Conservation (phyloP, 2,113 vertebrate species). For the Anoura caudifer region DNA sequence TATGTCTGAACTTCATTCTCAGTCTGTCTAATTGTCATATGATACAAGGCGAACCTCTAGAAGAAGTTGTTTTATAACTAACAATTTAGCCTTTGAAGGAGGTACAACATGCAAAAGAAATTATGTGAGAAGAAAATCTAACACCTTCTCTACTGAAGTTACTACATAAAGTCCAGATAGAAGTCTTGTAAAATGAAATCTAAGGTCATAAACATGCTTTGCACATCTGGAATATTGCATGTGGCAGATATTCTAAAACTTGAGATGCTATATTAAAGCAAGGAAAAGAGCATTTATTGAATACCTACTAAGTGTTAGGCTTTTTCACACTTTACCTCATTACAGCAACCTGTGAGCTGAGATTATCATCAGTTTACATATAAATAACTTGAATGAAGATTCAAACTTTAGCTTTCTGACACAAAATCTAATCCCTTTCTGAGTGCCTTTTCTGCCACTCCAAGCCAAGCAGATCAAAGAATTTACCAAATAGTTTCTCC, state of each 20-base stretch:
- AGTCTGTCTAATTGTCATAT: neutral
- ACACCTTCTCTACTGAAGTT: constrained; percentile 42
- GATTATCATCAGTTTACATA: neutral
- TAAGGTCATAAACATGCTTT: constrained; percentile 17
- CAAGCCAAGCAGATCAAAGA: neutral
- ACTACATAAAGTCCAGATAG: neutral
- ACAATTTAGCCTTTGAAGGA: constrained; percentile 49
- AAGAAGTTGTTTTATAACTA: constrained; percentile 40
- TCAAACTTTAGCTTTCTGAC: neutral
- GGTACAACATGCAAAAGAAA: constrained; percentile 57
- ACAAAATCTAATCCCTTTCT: neutral
- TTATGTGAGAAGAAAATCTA: constrained; percentile 22
- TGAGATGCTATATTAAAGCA: neutral
- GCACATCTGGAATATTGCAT: constrained; percentile 57
- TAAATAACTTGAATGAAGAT: neutral
- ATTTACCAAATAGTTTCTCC: neutral
- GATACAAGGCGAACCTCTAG: constrained; percentile 1
- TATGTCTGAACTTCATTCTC: constrained; percentile 7
- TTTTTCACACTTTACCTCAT: neutral
- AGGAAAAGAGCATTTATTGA: neutral
- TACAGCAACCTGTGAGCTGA: neutral
- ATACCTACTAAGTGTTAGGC: neutral
- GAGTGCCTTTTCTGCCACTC: neutral
- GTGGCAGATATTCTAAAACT: constrained; percentile 25
- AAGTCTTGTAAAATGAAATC: constrained; percentile 55